Conservation (phyloP, 2,113 vertebrate genomes). For the Oceanites oceanicus region DNA sequence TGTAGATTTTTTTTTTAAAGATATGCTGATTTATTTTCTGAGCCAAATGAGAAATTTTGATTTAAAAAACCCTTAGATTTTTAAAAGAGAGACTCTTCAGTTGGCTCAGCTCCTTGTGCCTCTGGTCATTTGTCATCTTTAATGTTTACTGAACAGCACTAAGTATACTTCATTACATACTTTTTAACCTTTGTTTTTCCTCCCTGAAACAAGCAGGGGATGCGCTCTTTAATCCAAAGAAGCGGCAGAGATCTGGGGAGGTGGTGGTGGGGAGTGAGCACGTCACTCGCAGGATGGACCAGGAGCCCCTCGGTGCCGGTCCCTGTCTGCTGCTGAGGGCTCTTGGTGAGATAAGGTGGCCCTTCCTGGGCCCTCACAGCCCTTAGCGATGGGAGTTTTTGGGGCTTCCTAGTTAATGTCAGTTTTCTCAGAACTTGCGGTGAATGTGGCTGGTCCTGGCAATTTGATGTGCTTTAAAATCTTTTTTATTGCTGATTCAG, state of each 20-base stretch:
- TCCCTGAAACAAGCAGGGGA: neutral
- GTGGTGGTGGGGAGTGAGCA: neutral
- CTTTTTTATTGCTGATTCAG: neutral
- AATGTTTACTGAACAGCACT: neutral
- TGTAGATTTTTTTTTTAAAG: neutral
- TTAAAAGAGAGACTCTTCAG: neutral
- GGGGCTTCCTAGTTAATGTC: rapidly evolving
- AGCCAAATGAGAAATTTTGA: neutral
- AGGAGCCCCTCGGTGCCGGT: rapidly evolving
- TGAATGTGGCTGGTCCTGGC: neutral
- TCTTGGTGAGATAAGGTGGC: rapidly evolving
- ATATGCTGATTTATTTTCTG: neutral
- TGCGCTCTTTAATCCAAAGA: too few relatives aligned
- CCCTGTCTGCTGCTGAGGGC: neutral
- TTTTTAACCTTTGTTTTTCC: neutral
- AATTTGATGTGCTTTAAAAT: neutral
- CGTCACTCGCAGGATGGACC: rapidly evolving
- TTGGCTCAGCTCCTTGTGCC: neutral
- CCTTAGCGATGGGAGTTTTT: neutral
- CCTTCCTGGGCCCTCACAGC: neutral
- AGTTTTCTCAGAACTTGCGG: neutral
- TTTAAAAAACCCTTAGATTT: neutral
- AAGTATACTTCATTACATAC: neutral
- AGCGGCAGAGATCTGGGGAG: neutral
- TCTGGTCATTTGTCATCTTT: neutral